These are phyloP conservation scores for Eutolmus rufibarbis DNA, from an alignment of 2,888 invertebrate genomes.

Conservation along the genomic window DNA sequence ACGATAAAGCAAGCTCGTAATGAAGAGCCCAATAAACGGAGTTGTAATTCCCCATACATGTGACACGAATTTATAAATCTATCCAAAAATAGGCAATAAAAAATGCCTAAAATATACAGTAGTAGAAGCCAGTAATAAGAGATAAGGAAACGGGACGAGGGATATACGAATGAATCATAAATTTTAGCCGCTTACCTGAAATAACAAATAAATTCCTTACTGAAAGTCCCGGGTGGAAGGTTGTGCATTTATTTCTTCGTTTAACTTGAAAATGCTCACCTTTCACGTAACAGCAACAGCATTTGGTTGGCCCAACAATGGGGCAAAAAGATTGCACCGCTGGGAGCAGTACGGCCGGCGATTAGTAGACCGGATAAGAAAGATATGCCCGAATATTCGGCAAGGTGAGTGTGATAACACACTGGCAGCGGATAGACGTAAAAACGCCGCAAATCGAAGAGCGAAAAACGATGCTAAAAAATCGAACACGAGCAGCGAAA, in stretches of 20 bases:
- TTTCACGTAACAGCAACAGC: constrained; percentile 24
- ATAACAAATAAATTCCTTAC: not conserved
- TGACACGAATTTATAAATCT: not conserved
- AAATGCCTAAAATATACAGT: not conserved
- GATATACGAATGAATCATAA: not conserved
- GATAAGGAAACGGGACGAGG: not conserved
- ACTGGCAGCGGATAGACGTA: not conserved
- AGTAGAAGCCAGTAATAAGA: not conserved
- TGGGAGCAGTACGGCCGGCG: not conserved
- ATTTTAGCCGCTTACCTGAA: constrained; percentile 20
- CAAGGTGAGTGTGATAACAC: constrained; percentile 4
- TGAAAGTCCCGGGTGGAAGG: not conserved
- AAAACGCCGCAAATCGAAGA: not conserved
- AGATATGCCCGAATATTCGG: not conserved
- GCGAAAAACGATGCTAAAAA: not conserved
- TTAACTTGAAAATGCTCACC: constrained; percentile 2
- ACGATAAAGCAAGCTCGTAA: not conserved
- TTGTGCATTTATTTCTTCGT: constrained; percentile 26
- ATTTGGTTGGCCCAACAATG: not conserved
- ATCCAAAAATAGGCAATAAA: not conserved
- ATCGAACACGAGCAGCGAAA: constrained; percentile 1
- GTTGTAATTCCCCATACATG: not conserved
- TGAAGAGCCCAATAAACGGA: not conserved
- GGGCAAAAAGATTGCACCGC: not conserved
- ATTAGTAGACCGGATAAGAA: constrained; percentile 16